A percentile compares a stretch with the other conserved stretches of the same genome.
Conservation (phyloP, 2,888 invertebrate genomes). For the Disparrhopalites patrizii region DNA sequence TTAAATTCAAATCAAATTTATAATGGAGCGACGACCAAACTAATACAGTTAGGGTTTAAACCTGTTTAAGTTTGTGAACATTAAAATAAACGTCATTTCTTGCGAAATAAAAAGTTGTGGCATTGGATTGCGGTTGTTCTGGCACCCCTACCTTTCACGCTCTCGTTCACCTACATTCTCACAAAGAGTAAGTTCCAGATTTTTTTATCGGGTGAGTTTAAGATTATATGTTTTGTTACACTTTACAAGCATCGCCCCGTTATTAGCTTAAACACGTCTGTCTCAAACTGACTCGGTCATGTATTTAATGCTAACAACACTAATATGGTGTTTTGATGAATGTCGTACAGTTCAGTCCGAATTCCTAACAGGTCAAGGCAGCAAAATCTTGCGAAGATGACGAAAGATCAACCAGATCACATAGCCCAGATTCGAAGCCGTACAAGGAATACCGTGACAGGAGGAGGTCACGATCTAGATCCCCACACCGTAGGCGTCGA, state of each 20-base stretch:
- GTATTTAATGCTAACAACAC: not conserved
- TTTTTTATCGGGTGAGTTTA: conserved; percentile 17
- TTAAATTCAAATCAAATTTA: too few relatives aligned
- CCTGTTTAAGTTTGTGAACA: too few relatives aligned
- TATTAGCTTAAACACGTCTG: conserved; percentile 11
- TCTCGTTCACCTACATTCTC: conserved; percentile 12
- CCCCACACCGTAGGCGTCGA: conserved; percentile 25
- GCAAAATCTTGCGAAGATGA: conserved; percentile 10
- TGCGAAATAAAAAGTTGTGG: conserved; percentile 34
- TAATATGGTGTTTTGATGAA: conserved; percentile 17
- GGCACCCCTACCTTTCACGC: conserved; percentile 20
- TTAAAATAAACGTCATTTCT: conserved; percentile 25
- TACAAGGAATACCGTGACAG: conserved; percentile 10
- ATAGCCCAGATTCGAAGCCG: not conserved
- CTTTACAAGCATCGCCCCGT: not conserved
- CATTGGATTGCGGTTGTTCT: conserved; percentile 21
- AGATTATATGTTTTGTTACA: conserved; percentile 13
- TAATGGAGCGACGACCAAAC: too few relatives aligned
- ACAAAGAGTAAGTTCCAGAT: conserved; percentile 18
- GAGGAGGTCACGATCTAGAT: conserved; percentile 16
- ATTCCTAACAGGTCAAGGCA: conserved; percentile 44
- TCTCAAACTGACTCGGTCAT: conserved; percentile 9
- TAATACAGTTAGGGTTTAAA: too few relatives aligned
- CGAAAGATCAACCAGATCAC: not conserved
- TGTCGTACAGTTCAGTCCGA: conserved; percentile 41